A percentile compares a stretch with the other conserved stretches of the same genome.
Conservation (phyloP, 2,113 vertebrate species). For the Serilophus lunatus region DNA sequence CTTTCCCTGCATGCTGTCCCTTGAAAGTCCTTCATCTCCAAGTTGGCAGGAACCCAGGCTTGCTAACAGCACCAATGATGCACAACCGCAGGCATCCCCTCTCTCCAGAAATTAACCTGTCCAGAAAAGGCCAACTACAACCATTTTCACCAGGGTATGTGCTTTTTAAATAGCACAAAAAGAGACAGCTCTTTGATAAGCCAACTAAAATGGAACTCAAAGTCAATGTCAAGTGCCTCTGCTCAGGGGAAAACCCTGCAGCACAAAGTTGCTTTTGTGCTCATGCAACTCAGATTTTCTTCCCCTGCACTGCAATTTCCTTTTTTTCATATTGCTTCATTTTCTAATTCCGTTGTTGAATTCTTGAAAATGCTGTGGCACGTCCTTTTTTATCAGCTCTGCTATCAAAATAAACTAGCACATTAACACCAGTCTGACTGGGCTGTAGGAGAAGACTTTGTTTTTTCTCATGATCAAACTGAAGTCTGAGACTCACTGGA, state of each 20-base stretch:
- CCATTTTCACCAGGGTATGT: not conserved
- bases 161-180: not conserved
- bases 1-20: rapidly evolving
- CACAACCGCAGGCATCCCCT: not conserved
- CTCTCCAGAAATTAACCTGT: not conserved
- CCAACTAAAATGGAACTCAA: not conserved
- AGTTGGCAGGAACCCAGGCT: not conserved
- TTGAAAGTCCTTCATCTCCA: not conserved
- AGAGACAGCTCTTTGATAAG: not conserved
- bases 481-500: not conserved
- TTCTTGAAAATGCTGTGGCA: not conserved
- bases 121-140: not conserved
- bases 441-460: not conserved
- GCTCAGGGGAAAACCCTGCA: not conserved
- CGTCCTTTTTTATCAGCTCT: not conserved
- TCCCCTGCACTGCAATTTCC: not conserved
- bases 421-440: not conserved
- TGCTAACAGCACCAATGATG: not conserved
- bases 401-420: not conserved
- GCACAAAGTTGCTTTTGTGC: not conserved
- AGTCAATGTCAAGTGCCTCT: not conserved
- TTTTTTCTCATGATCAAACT: not conserved
- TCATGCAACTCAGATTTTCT: not conserved
- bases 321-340: not conserved
- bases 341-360: not conserved